A percentile compares a stretch with the other conserved stretches of the same genome.
phyloP scores from a whole-genome alignment of 2,888 invertebrate genomes.

The Phortica okadai region DNA sequence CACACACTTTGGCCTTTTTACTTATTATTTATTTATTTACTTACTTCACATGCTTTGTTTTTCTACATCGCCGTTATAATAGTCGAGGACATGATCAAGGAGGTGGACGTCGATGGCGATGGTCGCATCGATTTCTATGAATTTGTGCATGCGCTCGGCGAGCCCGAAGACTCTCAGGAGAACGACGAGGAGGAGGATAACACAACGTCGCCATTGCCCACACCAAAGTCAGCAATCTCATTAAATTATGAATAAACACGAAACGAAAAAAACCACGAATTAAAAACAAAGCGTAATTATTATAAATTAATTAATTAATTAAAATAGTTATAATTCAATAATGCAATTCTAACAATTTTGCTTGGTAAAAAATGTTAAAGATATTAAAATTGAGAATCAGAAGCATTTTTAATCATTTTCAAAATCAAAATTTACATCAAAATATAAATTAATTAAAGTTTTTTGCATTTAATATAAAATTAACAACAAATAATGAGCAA shows the following conservation, averaged over 20 bases:
- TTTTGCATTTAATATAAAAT: conserved; percentile 1
- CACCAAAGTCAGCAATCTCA: conserved; percentile 72
- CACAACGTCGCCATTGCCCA: conserved; percentile 75
- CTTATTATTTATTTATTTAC: not conserved
- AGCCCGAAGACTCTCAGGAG: conserved; percentile 88
- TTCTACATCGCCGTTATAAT: conserved; percentile 44
- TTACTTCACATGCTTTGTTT: not conserved
- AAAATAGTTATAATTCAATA: not conserved
- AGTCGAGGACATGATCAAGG: conserved; percentile 98
- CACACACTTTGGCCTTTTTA: not conserved
- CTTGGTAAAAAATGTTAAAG: not conserved
- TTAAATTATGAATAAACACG: conserved; percentile 61
- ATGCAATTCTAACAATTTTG: not conserved
- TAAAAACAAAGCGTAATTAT: conserved; percentile 17
- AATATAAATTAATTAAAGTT: conserved; percentile 35
- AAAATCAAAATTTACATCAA: conserved; percentile 23
- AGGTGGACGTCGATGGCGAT: conserved; percentile 96
- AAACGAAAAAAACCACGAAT: not conserved
- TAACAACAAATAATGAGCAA: conserved; percentile 14
- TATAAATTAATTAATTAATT: conserved; percentile 18
- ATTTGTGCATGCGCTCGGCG: conserved; percentile 88
- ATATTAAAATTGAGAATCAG: conserved; percentile 3
- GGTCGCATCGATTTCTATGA: conserved; percentile 96
- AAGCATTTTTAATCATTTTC: conserved; percentile 38
- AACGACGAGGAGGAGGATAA: conserved; percentile 84